Percentiles rank a stretch among this genome's conserved stretches.
These are phyloP conservation scores for Lordiphosa collinella DNA, from an alignment of 1,140 invertebrate species.

Conservation along the genomic window DNA sequence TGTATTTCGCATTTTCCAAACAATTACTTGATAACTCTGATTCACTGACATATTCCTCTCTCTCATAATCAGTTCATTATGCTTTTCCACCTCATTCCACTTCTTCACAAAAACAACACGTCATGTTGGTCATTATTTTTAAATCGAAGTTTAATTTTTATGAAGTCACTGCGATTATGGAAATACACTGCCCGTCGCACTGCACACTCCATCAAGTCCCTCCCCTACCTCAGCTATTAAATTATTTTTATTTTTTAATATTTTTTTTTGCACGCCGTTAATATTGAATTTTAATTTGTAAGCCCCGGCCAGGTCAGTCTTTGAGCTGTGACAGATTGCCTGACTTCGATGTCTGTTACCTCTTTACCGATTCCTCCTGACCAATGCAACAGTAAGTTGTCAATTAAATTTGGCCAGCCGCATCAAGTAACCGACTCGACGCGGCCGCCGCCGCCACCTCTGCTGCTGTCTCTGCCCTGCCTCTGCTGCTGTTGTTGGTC, in stretches of 20 bases:
- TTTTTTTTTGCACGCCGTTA: constrained; percentile 58
- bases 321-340: constrained; percentile 70
- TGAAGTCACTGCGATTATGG: constrained; percentile 78
- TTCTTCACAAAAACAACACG: not conserved
- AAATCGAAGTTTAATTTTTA: constrained; percentile 78
- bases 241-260: constrained; percentile 58
- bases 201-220: constrained; percentile 1
- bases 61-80: not conserved
- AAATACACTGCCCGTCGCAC: constrained; percentile 52
- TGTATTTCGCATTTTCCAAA: too few species aligned
- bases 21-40: too few species aligned
- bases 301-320: constrained; percentile 58
- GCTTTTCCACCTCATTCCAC: not conserved
- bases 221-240: constrained; percentile 42
- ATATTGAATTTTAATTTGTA: constrained; percentile 79
- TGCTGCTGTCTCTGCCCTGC: constrained; percentile 12
- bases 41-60: too few species aligned
- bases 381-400: constrained; percentile 69
- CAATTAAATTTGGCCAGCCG: constrained; percentile 76
- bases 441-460: constrained; percentile 4
- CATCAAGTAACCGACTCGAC: constrained; percentile 52
- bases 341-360: constrained; percentile 8
- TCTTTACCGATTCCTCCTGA: constrained; percentile 5
- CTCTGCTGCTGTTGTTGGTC: constrained; percentile 25
- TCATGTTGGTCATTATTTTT: constrained; percentile 46